These are phyloP conservation scores for Okamejei kenojei DNA, from an alignment of 2,797 vertebrate genomes.

Conservation along the genomic window DNA sequence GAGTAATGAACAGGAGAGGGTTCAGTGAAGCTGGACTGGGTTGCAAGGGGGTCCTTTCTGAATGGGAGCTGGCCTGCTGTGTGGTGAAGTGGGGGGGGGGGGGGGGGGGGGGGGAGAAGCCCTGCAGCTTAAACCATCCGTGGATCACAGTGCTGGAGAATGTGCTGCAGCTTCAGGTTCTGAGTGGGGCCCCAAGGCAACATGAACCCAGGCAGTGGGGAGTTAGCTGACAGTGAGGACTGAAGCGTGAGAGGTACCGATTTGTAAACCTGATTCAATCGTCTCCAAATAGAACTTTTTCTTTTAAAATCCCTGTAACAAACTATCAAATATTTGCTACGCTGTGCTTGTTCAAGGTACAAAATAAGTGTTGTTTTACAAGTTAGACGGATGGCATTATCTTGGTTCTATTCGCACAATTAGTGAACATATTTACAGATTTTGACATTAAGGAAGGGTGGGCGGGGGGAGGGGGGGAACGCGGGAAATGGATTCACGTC, in stretches of 20 bases:
- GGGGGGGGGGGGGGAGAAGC: too few relatives aligned
- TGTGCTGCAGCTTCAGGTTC: too few relatives aligned
- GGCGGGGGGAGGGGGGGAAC: neutral
- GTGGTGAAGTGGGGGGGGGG: neutral
- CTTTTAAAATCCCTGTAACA: constrained; percentile 22
- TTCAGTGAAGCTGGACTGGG: neutral
- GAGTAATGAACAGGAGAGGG: too few relatives aligned
- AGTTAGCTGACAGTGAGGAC: neutral
- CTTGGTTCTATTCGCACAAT: constrained; percentile 35
- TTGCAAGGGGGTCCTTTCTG: neutral
- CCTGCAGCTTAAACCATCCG: too few relatives aligned
- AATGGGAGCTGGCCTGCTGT: neutral
- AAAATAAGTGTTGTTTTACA: constrained; percentile 36
- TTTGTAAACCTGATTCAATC: constrained; percentile 35
- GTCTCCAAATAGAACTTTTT: constrained; percentile 11
- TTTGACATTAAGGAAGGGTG: neutral
- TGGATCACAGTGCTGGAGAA: too few relatives aligned
- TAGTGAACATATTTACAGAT: constrained; percentile 33
- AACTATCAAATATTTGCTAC: constrained; percentile 31
- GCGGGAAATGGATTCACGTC: neutral
- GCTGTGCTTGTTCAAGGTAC: constrained; percentile 36
- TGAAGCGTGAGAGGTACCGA: too few relatives aligned
- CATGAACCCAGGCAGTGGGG: neutral
- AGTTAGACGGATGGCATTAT: constrained; percentile 25
- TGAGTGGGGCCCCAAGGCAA: too few relatives aligned